Base-by-base conservation (phyloP, 2,797 vertebrate genomes). In the Pipistrellus pipistrellus region DNA sequence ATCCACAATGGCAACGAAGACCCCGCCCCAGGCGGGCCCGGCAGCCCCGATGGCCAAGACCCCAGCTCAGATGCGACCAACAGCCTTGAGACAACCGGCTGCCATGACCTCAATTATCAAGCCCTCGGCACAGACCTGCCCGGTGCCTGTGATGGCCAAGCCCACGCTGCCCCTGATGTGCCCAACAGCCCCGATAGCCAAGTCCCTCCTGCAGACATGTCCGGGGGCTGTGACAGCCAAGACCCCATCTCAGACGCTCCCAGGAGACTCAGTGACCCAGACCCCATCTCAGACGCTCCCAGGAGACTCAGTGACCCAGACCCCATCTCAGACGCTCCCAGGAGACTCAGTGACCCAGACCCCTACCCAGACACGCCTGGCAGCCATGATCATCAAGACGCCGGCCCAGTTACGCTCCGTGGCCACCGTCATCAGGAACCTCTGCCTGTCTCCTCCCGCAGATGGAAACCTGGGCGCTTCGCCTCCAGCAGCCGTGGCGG, bases 381-480 rank as follows among this genome's bases (percentile, higher is more conserved):
- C 53, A 0, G 90, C 96, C 35, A 57, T 90, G 73, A 72, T 95
- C 30, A 90, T 38, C 64, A 97, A 91, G 87, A 96, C 95, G 0
- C 96, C 94, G 0, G 91, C 91, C 35, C 96, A 93, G 41, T 62
- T 95, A 38, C 92, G 96, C 18, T 94, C 90, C 0, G n/a, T 95
- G 17, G 86, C 95, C 0, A 23, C 93, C 1, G 41, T 71, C 41
- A 59, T 96, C 85, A 92, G 30, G 82, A 90, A 84, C 0, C 85
- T 96, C 1, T 82, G 91, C 57, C 53, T 32, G 25, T 5, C 62
- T 0, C 68, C 87, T 18, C 44, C 86, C 0, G 25, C 8, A 2
- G 18, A n/a, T 0, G 25, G 64, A 0, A 75, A 23, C 18, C 41
- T n/a, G 27, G 96, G 72, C 27, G 0, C 41, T 9, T 32, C 90